These are phyloP conservation scores for Neosalanx taihuensis DNA, from an alignment of 2,797 vertebrate species.

Conservation along the genomic window DNA sequence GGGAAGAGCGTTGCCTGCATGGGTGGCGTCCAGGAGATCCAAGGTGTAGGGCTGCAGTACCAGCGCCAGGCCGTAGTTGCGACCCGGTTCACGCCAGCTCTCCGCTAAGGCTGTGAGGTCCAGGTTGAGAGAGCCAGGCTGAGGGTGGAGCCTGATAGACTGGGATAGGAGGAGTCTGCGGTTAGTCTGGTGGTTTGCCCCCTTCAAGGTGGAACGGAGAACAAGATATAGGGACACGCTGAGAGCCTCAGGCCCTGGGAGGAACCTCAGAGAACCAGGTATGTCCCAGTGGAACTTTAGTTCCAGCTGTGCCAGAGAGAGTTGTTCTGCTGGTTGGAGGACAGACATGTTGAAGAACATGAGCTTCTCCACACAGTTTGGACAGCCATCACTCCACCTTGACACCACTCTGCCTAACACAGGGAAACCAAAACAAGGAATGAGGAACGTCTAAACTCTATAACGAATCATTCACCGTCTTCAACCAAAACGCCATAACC, in stretches of 20 bases:
- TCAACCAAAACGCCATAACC: neutral
- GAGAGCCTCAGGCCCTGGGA: constrained; percentile 49
- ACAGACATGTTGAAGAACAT: constrained; percentile 87
- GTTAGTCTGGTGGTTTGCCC: constrained; percentile 44
- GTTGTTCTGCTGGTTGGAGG: constrained; percentile 79
- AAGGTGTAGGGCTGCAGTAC: constrained; percentile 54
- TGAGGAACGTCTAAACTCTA: neutral
- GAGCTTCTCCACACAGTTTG: constrained; percentile 76
- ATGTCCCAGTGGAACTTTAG: constrained; percentile 71
- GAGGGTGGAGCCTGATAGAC: constrained; percentile 62
- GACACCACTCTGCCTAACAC: constrained; percentile 69
- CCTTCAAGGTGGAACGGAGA: constrained; percentile 58
- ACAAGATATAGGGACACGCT: constrained; percentile 74
- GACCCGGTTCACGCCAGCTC: constrained; percentile 59
- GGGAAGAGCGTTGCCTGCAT: constrained; percentile 12
- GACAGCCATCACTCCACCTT: constrained; percentile 45
- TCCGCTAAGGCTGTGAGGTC: constrained; percentile 73
- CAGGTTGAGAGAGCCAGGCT: constrained; percentile 66
- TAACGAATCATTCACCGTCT: neutral
- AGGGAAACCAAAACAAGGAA: constrained; percentile 14
- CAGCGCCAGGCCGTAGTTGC: constrained; percentile 73
- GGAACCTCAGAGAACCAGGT: constrained; percentile 30
- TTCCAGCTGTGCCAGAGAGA: constrained; percentile 84
- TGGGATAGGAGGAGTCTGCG: constrained; percentile 74
- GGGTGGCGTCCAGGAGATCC: constrained; percentile 1